phyloP scores from a whole-genome alignment of 2,888 invertebrate species.

The Agelastica alni region DNA sequence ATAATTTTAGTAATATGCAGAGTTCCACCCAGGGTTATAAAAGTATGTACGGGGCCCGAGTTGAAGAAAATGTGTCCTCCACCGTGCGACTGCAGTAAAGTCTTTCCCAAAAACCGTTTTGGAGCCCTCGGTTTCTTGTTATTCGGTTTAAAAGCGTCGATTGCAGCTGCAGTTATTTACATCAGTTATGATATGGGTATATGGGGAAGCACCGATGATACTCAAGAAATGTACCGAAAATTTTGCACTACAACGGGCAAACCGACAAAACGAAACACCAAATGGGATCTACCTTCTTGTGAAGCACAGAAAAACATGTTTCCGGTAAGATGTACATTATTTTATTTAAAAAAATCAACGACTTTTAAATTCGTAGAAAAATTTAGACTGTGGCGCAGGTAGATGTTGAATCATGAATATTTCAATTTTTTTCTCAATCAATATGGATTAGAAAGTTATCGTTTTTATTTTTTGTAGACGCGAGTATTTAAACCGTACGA shows the following conservation, averaged over 20 bases:
- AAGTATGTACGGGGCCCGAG: slow-evolving; percentile 54
- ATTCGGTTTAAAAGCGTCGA: slow-evolving; percentile 50
- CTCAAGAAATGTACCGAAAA: slow-evolving; percentile 52
- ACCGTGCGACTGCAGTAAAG: slow-evolving; percentile 46
- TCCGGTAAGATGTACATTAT: slow-evolving; percentile 31
- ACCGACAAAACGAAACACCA: slow-evolving; percentile 29
- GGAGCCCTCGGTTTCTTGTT: slow-evolving; percentile 32
- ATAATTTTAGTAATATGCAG: slow-evolving; percentile 41
- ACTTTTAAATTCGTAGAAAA: background rate
- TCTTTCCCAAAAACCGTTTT: background rate
- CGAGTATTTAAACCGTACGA: slow-evolving; percentile 34
- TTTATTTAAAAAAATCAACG: background rate
- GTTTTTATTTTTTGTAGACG: too few relatives aligned
- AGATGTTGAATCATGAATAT: too few relatives aligned
- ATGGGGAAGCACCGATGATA: slow-evolving; percentile 55
- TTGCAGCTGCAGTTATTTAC: slow-evolving; percentile 54
- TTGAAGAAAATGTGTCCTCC: slow-evolving; percentile 49
- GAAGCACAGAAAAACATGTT: slow-evolving; percentile 44
- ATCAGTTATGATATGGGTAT: slow-evolving; percentile 55
- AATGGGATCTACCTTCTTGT: slow-evolving; percentile 43
- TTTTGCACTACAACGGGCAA: slow-evolving; percentile 38
- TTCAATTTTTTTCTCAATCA: too few relatives aligned
- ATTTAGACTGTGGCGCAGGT: too few relatives aligned
- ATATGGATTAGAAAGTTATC: too few relatives aligned
- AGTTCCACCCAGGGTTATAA: slow-evolving; percentile 47